Conservation (phyloP, 2,113 vertebrate genomes). For the Lipophrys pholis region DNA sequence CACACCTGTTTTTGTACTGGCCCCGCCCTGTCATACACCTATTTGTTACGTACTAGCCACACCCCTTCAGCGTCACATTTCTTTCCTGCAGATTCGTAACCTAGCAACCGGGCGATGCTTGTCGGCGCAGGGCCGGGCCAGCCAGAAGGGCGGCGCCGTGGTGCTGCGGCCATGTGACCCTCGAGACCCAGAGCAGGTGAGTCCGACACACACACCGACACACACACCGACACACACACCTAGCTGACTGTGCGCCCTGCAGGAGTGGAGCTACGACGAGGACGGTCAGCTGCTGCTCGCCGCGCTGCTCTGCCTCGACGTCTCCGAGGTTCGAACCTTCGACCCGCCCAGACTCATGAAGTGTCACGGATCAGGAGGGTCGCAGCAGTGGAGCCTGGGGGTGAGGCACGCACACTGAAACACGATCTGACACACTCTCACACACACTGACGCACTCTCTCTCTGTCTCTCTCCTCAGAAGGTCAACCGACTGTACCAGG, state of each 20-base stretch:
- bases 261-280: constrained; percentile 94
- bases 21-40: too few relatives aligned
- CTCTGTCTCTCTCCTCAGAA: constrained; percentile 80
- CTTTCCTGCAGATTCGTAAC: constrained; percentile 86
- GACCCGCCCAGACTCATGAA: constrained; percentile 97
- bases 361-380: constrained; percentile 95
- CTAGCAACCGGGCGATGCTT: constrained; percentile 90
- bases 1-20: too few relatives aligned
- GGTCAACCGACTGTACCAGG: constrained; percentile 92
- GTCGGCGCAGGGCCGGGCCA: constrained; percentile 91
- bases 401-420: too few relatives aligned
- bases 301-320: constrained; percentile 92
- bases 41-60: too few relatives aligned
- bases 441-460: background rate
- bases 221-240: background rate
- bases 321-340: constrained; percentile 90
- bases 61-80: too few relatives aligned
- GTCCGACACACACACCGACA: background rate
- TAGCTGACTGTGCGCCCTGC: background rate
- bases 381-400: constrained; percentile 95
- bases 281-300: constrained; percentile 93
- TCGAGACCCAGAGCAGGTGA: constrained; percentile 90
- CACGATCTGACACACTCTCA: too few relatives aligned
- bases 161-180: constrained; percentile 90
- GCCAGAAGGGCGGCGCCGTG: constrained; percentile 93